A percentile compares a stretch with the other conserved stretches of the same genome.
These are phyloP conservation scores for Drosophila aldrichi DNA, from an alignment of 2,888 invertebrate species.

Conservation along the genomic window DNA sequence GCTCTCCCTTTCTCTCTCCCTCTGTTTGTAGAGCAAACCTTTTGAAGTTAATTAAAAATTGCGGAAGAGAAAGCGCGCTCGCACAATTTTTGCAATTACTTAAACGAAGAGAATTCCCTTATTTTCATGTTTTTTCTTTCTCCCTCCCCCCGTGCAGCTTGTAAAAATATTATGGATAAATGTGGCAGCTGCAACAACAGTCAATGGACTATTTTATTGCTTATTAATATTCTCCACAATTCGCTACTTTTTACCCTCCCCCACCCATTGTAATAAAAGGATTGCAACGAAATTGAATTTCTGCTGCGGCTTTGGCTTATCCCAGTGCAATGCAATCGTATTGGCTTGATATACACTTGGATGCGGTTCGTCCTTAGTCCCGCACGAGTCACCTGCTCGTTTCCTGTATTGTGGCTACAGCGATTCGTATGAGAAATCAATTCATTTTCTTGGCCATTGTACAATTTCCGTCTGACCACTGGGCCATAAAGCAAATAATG, in stretches of 20 bases:
- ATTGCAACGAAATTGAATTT: slow-evolving; percentile 66
- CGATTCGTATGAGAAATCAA: slow-evolving; percentile 72
- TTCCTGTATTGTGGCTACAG: slow-evolving; percentile 23
- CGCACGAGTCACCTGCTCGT: slow-evolving; percentile 10
- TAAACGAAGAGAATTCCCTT: slow-evolving; percentile 18
- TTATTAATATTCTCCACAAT: slow-evolving; percentile 55
- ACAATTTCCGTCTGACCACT: slow-evolving; percentile 64
- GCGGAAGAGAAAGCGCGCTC: slow-evolving; percentile 6
- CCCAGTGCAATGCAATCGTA: slow-evolving; percentile 15
- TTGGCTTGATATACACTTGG: slow-evolving; percentile 5
- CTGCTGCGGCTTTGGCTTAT: slow-evolving; percentile 21
- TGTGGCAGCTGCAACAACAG: slow-evolving; percentile 18
- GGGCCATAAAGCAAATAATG: slow-evolving; percentile 53
- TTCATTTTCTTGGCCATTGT: slow-evolving; percentile 75
- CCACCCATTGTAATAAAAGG: not conserved
- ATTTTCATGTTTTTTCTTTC: slow-evolving; percentile 1
- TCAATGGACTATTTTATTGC: slow-evolving; percentile 47
- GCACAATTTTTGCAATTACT: slow-evolving; percentile 62
- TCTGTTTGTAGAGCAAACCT: slow-evolving; percentile 60
- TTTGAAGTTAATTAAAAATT: slow-evolving; percentile 75
- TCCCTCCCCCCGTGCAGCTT: slow-evolving; percentile 5
- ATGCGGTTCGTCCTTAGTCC: slow-evolving; percentile 1
- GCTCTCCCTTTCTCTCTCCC: not conserved
- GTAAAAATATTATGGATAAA: slow-evolving; percentile 65
- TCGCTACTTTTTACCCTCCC: not conserved